These are phyloP conservation scores for Tiliacea aurago DNA, from an alignment of 2,888 invertebrate species.

Conservation along the genomic window DNA sequence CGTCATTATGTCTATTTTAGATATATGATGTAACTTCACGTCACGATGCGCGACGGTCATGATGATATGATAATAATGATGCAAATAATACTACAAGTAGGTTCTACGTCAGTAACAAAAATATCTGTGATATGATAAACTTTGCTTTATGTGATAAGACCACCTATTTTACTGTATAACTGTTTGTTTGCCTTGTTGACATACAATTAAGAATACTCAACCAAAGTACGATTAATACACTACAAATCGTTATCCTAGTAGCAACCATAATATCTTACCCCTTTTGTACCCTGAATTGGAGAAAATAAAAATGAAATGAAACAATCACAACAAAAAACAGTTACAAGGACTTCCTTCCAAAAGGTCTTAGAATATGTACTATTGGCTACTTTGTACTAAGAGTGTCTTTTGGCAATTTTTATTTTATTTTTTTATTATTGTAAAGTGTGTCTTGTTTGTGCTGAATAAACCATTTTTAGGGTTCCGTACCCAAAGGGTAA, in stretches of 20 bases:
- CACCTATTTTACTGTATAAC: neutral
- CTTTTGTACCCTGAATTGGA: conserved; percentile 27
- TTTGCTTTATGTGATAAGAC: conserved; percentile 11
- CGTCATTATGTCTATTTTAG: conserved; percentile 8
- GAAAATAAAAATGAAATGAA: conserved; percentile 18
- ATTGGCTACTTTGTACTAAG: too few relatives aligned
- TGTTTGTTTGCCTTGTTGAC: neutral
- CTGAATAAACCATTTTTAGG: too few relatives aligned
- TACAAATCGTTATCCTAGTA: neutral
- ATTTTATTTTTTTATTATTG: too few relatives aligned
- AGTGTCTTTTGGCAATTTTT: too few relatives aligned
- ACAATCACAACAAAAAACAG: neutral
- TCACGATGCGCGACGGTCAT: conserved; percentile 1
- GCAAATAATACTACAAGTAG: conserved; percentile 37
- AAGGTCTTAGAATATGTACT: too few relatives aligned
- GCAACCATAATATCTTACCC: conserved; percentile 32
- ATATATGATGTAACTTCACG: conserved; percentile 22
- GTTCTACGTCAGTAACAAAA: conserved; percentile 22
- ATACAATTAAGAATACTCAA: neutral
- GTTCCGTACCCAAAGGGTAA: too few relatives aligned
- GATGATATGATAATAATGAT: conserved; percentile 47
- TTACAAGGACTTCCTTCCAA: neutral
- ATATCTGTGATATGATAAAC: conserved; percentile 2
- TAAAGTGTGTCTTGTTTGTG: too few relatives aligned
- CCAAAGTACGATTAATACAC: conserved; percentile 3